phyloP scores from a whole-genome alignment of 2,888 invertebrate species.

The Macrophya annulata region DNA sequence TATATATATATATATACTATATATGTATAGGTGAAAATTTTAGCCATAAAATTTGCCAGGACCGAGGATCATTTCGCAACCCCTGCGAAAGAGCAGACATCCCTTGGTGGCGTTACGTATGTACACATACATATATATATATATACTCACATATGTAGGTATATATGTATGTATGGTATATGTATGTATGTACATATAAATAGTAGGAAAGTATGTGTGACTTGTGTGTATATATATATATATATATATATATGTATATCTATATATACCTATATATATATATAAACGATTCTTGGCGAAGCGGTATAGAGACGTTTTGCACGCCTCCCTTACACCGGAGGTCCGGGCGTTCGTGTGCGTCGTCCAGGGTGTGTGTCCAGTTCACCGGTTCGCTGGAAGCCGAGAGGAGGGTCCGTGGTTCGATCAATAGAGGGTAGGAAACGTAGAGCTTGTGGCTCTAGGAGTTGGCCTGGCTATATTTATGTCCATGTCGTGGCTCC shows the following conservation, averaged over 20 bases:
- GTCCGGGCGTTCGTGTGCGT: conserved; percentile 55
- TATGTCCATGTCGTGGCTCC: conserved; percentile 52
- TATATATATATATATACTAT: not conserved
- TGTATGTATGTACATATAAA: conserved; percentile 26
- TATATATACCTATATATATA: conserved; percentile 38
- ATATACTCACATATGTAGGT: conserved; percentile 8
- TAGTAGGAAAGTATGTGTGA: no score
- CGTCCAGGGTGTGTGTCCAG: conserved; percentile 73
- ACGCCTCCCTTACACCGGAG: conserved; percentile 43
- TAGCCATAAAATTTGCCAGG: conserved; percentile 13
- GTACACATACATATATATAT: conserved; percentile 12
- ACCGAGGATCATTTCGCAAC: conserved; percentile 27
- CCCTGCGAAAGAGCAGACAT: conserved; percentile 32
- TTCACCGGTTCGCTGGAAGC: conserved; percentile 76
- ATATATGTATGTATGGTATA: conserved; percentile 31
- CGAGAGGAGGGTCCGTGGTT: conserved; percentile 75
- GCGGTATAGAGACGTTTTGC: conserved; percentile 53
- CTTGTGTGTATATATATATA: not conserved
- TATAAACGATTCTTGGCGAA: conserved; percentile 53
- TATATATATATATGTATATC: conserved; percentile 32
- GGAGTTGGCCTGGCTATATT: conserved; percentile 73
- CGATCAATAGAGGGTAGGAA: conserved; percentile 79
- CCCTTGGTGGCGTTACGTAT: not conserved
- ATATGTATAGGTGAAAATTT: not conserved
- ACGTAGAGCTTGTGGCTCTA: conserved; percentile 76